Evolutionary conservation across 2,113 vertebrate species (phyloP).

Genomic region (Raja brachyura): DNA sequence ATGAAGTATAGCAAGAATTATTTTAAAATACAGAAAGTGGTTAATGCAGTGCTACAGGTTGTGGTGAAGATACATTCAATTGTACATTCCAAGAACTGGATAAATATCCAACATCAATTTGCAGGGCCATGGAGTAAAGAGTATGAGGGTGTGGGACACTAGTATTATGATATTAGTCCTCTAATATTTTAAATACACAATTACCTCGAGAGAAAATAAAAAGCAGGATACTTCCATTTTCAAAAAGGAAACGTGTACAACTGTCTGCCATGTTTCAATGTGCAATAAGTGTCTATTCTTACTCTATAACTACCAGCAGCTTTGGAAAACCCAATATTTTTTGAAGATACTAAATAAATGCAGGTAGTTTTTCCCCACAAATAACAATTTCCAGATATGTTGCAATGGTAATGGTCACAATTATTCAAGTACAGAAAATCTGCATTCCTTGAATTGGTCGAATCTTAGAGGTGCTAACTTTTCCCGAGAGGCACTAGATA

Average conservation of each 20-base stretch:
- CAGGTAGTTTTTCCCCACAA: not conserved
- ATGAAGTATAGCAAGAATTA: too few species aligned
- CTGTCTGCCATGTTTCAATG: too few species aligned
- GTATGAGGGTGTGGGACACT: too few species aligned
- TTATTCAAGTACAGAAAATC: not conserved
- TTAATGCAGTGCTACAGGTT: too few species aligned
- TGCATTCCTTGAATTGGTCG: not conserved
- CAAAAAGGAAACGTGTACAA: too few species aligned
- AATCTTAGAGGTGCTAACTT: not conserved
- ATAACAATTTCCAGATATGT: not conserved
- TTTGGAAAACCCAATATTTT: not conserved
- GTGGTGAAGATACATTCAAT: too few species aligned
- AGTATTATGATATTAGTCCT: not conserved
- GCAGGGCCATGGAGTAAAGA: too few species aligned
- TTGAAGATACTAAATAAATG: not conserved
- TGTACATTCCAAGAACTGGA: too few species aligned
- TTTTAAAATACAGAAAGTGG: too few species aligned
- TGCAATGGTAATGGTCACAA: not conserved
- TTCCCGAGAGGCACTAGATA: not conserved
- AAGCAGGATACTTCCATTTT: not conserved
- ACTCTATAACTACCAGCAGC: not conserved
- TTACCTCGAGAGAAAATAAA: not conserved
- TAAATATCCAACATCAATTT: too few species aligned
- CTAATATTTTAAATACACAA: not conserved
- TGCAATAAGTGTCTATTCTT: too few species aligned